Evolutionary conservation across 1,140 invertebrate genomes (phyloP).

Genomic region (Drosophila melanica): DNA sequence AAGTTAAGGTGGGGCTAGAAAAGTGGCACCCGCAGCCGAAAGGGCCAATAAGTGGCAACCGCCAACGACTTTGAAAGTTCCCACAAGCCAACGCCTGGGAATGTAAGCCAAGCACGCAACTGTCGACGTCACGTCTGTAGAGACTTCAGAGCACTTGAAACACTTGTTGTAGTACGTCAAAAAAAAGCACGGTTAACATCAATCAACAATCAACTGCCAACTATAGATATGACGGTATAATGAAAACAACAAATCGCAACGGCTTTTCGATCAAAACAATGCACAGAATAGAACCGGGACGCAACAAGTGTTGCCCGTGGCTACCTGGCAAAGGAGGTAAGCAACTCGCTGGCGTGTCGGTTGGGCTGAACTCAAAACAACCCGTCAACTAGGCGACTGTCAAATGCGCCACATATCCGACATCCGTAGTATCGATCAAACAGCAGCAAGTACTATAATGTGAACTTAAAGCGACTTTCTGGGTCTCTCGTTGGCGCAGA

Average conservation of each 20-base stretch:
- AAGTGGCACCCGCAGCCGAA: slow-evolving; percentile 54
- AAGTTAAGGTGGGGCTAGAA: slow-evolving; percentile 31
- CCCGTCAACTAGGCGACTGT: slow-evolving; percentile 80
- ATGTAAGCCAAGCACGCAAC: slow-evolving; percentile 72
- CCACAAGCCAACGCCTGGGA: slow-evolving; percentile 43
- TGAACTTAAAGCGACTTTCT: slow-evolving; percentile 72
- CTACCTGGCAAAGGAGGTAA: slow-evolving; percentile 8
- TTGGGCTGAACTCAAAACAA: slow-evolving; percentile 73
- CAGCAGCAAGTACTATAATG: slow-evolving; percentile 48
- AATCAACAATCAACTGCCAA: slow-evolving; percentile 58
- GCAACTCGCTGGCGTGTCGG: slow-evolving; percentile 45
- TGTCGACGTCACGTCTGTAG: slow-evolving; percentile 24
- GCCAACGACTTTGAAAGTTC: slow-evolving; percentile 71
- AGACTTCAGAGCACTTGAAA: slow-evolving; percentile 62
- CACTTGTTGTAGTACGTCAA: slow-evolving; percentile 73
- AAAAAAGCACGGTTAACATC: slow-evolving; percentile 46
- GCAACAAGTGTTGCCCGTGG: slow-evolving; percentile 60
- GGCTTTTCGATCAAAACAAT: slow-evolving; percentile 61
- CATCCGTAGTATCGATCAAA: slow-evolving; percentile 72
- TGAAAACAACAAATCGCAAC: slow-evolving; percentile 24
- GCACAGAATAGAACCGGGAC: slow-evolving; percentile 1
- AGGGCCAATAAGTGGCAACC: slow-evolving; percentile 59
- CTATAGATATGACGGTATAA: neutral
- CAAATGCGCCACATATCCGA: slow-evolving; percentile 74
- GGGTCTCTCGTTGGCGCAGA: slow-evolving; percentile 65